These are phyloP conservation scores for Psammodynastes pulverulentus DNA, from an alignment of 2,113 vertebrate genomes.

Conservation along the genomic window DNA sequence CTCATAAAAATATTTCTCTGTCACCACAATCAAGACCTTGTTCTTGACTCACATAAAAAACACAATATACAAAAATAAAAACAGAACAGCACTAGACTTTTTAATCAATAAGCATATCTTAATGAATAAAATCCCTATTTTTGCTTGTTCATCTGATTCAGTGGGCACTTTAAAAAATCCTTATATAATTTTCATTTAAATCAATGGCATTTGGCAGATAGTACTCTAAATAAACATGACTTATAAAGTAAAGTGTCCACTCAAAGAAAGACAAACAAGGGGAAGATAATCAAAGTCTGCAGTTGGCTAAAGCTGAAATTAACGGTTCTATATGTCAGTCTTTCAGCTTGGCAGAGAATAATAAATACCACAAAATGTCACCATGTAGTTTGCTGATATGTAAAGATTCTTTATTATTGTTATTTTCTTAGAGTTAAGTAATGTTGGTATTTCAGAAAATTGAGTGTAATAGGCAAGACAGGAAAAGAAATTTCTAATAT, in stretches of 20 bases:
- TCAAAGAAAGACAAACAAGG: not conserved
- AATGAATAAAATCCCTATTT: not conserved
- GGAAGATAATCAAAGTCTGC: conserved; percentile 8
- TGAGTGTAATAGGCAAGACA: conserved; percentile 25
- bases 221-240: conserved; percentile 1
- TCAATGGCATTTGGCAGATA: not conserved
- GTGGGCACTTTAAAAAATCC: not conserved
- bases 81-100: not conserved
- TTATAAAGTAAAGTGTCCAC: not conserved
- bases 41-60: not conserved
- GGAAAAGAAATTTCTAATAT: conserved; percentile 10
- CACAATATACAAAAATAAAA: not conserved
- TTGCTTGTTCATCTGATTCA: not conserved
- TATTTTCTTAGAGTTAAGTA: conserved; percentile 46
- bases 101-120: not conserved
- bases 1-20: not conserved
- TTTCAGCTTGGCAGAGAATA: not conserved
- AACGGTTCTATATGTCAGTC: not conserved
- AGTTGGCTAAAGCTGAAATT: not conserved
- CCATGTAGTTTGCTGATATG: conserved; percentile 43
- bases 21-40: not conserved
- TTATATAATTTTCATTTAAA: not conserved
- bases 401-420: conserved; percentile 32
- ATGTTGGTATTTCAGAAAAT: conserved; percentile 34
- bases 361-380: conserved; percentile 24